Conservation (phyloP, 2,888 invertebrate genomes). For the Scaptomyza reducta region DNA sequence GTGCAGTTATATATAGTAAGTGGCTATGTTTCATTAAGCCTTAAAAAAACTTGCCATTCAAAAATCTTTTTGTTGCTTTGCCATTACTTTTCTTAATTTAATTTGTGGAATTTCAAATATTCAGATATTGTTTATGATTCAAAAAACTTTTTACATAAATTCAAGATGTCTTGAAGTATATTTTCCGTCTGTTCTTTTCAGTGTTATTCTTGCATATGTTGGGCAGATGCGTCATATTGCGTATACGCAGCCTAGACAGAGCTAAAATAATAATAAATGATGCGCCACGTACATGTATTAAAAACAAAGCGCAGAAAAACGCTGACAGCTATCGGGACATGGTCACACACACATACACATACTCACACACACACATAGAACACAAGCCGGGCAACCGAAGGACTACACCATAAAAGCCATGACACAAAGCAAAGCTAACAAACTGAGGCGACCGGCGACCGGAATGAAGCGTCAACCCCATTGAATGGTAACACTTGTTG, state of each 20-base stretch:
- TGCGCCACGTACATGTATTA: conserved; percentile 77
- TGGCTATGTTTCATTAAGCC: too few species aligned
- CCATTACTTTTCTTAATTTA: too few species aligned
- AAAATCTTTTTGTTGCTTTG: too few species aligned
- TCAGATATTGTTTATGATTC: too few species aligned
- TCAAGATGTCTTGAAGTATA: not conserved
- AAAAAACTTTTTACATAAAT: too few species aligned
- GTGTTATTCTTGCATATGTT: not conserved
- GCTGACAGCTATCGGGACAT: conserved; percentile 62
- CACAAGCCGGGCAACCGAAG: not conserved
- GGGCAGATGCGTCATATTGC: conserved; percentile 51
- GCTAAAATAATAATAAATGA: conserved; percentile 74
- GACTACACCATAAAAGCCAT: conserved; percentile 37
- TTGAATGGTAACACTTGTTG: conserved; percentile 36
- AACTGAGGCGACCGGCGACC: conserved; percentile 59
- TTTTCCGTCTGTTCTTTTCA: not conserved
- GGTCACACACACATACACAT: conserved; percentile 8
- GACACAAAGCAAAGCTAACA: conserved; percentile 72
- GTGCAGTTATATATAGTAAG: too few species aligned
- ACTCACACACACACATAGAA: not conserved
- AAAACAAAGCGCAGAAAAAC: conserved; percentile 76
- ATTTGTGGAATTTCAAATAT: too few species aligned
- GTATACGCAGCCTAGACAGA: conserved; percentile 57
- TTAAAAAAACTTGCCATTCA: too few species aligned
- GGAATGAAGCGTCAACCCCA: conserved; percentile 58